Evolutionary conservation across 2,888 invertebrate species (phyloP).

Genomic region (Candidula unifasciata): DNA sequence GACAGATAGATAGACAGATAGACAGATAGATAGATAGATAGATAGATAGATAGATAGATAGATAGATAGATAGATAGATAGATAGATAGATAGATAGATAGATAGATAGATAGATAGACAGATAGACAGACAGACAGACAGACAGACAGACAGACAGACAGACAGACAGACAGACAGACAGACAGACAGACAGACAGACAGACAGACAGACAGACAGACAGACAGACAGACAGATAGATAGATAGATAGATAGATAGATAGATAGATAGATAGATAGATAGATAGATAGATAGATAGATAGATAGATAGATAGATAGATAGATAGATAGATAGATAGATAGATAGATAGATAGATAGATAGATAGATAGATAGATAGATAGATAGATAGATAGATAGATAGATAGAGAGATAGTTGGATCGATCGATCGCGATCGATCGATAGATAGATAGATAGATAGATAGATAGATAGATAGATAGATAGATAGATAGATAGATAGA

Average conservation of each 20-base stretch:
- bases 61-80: not conserved
- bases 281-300: not conserved
- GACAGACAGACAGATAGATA: not conserved
- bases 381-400: no score
- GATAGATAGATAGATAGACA: slow-evolving; percentile 1
- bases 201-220: slow-evolving; percentile 6
- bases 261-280: not conserved
- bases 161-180: not conserved
- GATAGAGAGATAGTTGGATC: not conserved
- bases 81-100: not conserved
- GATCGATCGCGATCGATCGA: no score
- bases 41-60: no score
- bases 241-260: not conserved
- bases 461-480: no score
- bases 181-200: not conserved
- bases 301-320: slow-evolving; percentile 6
- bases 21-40: no score
- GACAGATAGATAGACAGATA: no score
- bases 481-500: no score
- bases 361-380: no score
- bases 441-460: no score
- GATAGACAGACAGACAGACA: slow-evolving; percentile 4
- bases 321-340: slow-evolving; percentile 17
- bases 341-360: not conserved
- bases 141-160: slow-evolving; percentile 1